Evolutionary conservation across 2,113 vertebrate species (phyloP).

Genomic region (Scomber japonicus): DNA sequence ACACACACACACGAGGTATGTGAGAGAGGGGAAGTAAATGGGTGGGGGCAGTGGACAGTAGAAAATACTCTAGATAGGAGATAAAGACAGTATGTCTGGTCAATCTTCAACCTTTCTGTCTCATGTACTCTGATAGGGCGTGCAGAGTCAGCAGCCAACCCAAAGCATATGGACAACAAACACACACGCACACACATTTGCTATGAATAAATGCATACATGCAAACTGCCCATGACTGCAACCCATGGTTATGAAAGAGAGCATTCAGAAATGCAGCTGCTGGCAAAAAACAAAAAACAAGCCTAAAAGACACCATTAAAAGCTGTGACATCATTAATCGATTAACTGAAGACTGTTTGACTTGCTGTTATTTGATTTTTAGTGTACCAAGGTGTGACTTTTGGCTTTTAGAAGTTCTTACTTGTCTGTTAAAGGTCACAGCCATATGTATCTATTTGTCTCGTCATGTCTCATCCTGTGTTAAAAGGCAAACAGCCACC

Average conservation of each 20-base stretch:
- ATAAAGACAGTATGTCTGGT: slow-evolving; percentile 50
- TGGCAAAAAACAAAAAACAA: background rate
- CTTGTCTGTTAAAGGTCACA: background rate
- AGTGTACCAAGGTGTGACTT: too few relatives aligned
- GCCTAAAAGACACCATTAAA: background rate
- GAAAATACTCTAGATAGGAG: slow-evolving; percentile 9
- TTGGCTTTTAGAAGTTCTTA: too few relatives aligned
- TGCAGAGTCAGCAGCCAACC: slow-evolving; percentile 54
- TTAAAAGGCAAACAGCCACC: too few relatives aligned
- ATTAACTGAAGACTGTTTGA: background rate
- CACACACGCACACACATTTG: slow-evolving; percentile 20
- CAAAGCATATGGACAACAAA: background rate
- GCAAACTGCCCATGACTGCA: background rate
- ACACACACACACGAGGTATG: background rate
- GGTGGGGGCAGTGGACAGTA: background rate
- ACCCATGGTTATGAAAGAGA: slow-evolving; percentile 27
- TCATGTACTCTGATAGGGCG: slow-evolving; percentile 41
- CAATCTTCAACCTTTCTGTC: slow-evolving; percentile 54
- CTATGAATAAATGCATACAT: slow-evolving; percentile 22
- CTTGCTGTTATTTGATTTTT: background rate
- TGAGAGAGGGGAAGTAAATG: background rate
- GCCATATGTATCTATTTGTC: too few relatives aligned
- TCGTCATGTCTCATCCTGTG: too few relatives aligned
- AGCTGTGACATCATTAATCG: background rate
- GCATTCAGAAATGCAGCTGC: slow-evolving; percentile 37